Evolutionary conservation across 1,140 invertebrate species (phyloP), one percentile per base, ranked within the genome.

Genomic region (Aphaenogaster ashmeadi): DNA sequence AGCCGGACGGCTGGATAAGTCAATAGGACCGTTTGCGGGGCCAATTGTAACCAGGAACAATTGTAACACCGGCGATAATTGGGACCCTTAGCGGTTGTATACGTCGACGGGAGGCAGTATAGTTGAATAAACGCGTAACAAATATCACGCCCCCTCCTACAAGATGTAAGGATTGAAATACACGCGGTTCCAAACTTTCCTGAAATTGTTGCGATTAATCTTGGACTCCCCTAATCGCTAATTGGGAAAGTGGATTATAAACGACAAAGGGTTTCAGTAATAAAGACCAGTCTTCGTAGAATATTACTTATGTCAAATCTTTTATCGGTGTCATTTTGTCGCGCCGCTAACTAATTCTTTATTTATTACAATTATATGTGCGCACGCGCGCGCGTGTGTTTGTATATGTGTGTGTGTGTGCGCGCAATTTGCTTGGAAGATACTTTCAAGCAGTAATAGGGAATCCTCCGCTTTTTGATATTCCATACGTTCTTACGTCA

Each of bases 61-160:
- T 83, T 60, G 80, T 74, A 83, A 83, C 80, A 83, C 38, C 27
- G 54, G 41, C 67, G 80, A 83, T 83, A 83, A 83, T 83, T 83
- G 67, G 27, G 58, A 83, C 15, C 52, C 52, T 74, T 54, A 38
- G 80, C 27, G 67, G 27, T 83, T 72, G 54, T 58, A 47, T 47
- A 83, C 21, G 67, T 83, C 67, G 79, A 33, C 52, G 21, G 33
- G 38, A 50, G n/a, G 15, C 33, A 66, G 18, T 77, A 64, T 58
- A 62, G 44, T 79, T 52, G 74, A 87, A 33, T 84, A 84, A 88
- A 33, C 52, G 67, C 38, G 79, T 69, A 72, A 72, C 79, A 56
- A 47, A 83, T 72, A 56, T 83, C 67, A 44, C 13, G 7, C 8
- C 13, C 8, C 8, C 27, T 81, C 27, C 3, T 18, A 13, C n/a